Evolutionary conservation across 1,140 invertebrate species (phyloP), one percentile per base, ranked within the genome.

Genomic region (Drosophila ironensis): DNA sequence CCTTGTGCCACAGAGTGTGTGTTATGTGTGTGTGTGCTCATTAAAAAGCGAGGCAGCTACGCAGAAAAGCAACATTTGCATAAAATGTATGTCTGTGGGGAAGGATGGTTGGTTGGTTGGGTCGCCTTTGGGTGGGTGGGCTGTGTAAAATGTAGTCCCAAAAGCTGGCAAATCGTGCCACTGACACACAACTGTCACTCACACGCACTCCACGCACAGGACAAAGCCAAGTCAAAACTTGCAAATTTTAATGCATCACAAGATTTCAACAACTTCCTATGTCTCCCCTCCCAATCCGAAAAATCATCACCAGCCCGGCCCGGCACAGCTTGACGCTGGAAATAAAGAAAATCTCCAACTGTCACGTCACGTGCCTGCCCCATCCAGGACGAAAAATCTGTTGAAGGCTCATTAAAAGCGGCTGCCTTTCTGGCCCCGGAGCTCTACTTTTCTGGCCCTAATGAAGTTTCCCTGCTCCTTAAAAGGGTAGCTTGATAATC

Each of bases 161-260:
- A 77, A 84, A 77, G 77, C 78, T 56, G 61, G 54, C 42, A 70
- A 53, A 78, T 51, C 80, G 78, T 82, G 78, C 78, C 78, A 82
- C 63, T 82, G 80, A 78, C 78, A 82, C 78, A 82, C 73, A 73
- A 82, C 75, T 73, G 78, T 84, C 78, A 73, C 45, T 61, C 67
- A 47, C 72, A 69, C 54, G 25, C 41, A 28, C 59, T 22, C 9
- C 14, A 25, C 46, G 7, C 47, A 28, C 12, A 28, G 47, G 33
- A 56, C 42, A 69, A 40, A 67, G 63, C 41, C 25, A 71, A 82
- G 78, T 82, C 80, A 84, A 78, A 82, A 84, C 69, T 84, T 66
- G 78, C 78, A 72, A 84, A 82, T 82, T 82, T 84, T 82, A 82
- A 82, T 82, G 78, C 78, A 82, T 82, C 78, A 82, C 73, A 82